These are phyloP conservation scores for Parauchenoglanis ngamensis DNA, from an alignment of 2,797 vertebrate genomes.

Conservation along the genomic window DNA sequence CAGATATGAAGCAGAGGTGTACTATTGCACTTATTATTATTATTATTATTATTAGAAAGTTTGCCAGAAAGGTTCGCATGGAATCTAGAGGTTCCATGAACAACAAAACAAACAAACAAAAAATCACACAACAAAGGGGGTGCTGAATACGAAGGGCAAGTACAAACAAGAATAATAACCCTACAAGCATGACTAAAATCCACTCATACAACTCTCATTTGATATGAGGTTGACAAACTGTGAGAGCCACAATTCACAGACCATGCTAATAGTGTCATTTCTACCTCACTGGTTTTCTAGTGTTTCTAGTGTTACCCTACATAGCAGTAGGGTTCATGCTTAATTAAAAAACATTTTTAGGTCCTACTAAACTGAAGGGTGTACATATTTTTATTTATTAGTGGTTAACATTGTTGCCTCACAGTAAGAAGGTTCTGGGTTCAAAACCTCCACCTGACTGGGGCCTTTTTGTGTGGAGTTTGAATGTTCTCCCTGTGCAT, in stretches of 20 bases:
- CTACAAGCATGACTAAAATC: not conserved
- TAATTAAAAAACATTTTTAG: not conserved
- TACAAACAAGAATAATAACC: not conserved
- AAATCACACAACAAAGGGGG: not conserved
- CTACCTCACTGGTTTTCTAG: not conserved
- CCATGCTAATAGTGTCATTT: not conserved
- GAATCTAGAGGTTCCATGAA: not conserved
- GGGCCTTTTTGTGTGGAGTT: too few species aligned
- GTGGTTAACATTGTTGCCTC: too few species aligned
- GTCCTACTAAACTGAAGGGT: not conserved
- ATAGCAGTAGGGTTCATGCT: not conserved
- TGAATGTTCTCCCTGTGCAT: too few species aligned
- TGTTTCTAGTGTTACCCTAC: not conserved
- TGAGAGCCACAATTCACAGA: not conserved
- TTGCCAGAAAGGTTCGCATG: not conserved
- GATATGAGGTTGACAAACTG: not conserved
- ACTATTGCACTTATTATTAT: not conserved
- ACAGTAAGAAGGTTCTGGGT: too few species aligned
- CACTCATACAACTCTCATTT: not conserved
- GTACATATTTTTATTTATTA: not conserved
- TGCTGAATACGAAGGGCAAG: not conserved
- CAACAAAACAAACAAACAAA: not conserved
- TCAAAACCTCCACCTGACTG: too few species aligned
- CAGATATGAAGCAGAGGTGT: not conserved
- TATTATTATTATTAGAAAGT: not conserved